Evolutionary conservation across 2,888 invertebrate species (phyloP), one percentile per base, ranked within the genome.

Genomic region (Leptinotarsa haldemani): DNA sequence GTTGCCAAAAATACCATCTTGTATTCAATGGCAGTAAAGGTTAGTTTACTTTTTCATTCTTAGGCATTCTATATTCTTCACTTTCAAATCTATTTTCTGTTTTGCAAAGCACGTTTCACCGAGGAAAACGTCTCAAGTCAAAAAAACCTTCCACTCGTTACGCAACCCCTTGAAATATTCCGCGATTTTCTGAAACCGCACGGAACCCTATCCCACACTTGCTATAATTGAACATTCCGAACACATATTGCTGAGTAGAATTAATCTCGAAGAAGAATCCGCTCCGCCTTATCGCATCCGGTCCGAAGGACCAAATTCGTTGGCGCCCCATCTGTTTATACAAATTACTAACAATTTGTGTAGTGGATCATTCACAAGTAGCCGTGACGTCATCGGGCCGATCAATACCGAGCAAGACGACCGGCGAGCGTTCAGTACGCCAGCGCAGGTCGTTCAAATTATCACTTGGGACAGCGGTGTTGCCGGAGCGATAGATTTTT

Each of bases 351-450:
- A 82, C 82, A 83, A 83, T 84, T 84, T 84, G 84, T 84, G 82
- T 83, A 84, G 83, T 84, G 82, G 85, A 85, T 85, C 85, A 85
- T 85, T 85, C 85, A 85, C 84, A 83, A 85, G 84, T 84, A 82
- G 81, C 80, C 79, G 83, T 86, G 86, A 86, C 85, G 85, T 86
- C 86, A 86, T 77, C 66, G 65, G 77, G 65, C 80, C 80, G 85
- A 85, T 85, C 85, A 85, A 85, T 85, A 85, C 84, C 76, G 78
- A 80, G 78, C 79, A 81, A 80, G 78, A 80, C 82, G 80, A 78
- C 79, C 80, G 80, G 76, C 52, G 80, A 77, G 80, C 81, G 80
- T 77, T 77, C 80, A 80, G 71, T 56, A 48, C 75, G 75, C 75
- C n/a, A 15, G 75, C 75, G 75, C 69, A 9, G 47, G 53, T 46